Evolutionary conservation across 2,797 vertebrate species (phyloP).

Genomic region (Pseudochaenichthys georgianus): DNA sequence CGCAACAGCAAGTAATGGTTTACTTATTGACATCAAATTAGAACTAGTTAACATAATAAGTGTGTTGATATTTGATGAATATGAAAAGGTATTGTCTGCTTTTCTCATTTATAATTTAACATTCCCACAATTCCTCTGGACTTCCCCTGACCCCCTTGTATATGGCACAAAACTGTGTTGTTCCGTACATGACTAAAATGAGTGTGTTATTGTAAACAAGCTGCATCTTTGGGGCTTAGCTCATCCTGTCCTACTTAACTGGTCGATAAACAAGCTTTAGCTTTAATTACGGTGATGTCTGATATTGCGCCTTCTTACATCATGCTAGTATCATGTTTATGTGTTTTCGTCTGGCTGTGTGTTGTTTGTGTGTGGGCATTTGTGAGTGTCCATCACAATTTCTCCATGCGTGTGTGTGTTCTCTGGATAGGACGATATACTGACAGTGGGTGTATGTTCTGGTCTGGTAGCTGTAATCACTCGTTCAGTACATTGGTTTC

Average conservation of each 20-base stretch:
- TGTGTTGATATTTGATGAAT: neutral
- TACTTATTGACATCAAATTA: neutral
- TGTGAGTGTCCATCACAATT: slow-evolving; percentile 35
- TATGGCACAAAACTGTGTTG: neutral
- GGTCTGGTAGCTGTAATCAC: slow-evolving; percentile 44
- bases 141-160: neutral
- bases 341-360: slow-evolving; percentile 58
- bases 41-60: neutral
- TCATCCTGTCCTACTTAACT: slow-evolving; percentile 70
- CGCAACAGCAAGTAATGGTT: neutral
- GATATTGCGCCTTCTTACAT: slow-evolving; percentile 78
- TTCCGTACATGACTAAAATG: slow-evolving; percentile 16
- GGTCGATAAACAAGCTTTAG: slow-evolving; percentile 68
- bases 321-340: slow-evolving; percentile 69
- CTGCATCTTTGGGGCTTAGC: slow-evolving; percentile 63
- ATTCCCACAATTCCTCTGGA: slow-evolving; percentile 4
- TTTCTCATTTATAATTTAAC: neutral
- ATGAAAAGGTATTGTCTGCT: neutral
- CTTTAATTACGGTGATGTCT: slow-evolving; percentile 64
- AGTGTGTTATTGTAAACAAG: slow-evolving; percentile 68
- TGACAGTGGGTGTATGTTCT: slow-evolving; percentile 49
- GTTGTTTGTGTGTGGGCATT: slow-evolving; percentile 33
- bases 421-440: slow-evolving; percentile 45
- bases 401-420: slow-evolving; percentile 14
- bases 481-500: slow-evolving; percentile 43